Evolutionary conservation across 2,113 vertebrate genomes (phyloP).

Genomic region (Crypturellus undulatus): DNA sequence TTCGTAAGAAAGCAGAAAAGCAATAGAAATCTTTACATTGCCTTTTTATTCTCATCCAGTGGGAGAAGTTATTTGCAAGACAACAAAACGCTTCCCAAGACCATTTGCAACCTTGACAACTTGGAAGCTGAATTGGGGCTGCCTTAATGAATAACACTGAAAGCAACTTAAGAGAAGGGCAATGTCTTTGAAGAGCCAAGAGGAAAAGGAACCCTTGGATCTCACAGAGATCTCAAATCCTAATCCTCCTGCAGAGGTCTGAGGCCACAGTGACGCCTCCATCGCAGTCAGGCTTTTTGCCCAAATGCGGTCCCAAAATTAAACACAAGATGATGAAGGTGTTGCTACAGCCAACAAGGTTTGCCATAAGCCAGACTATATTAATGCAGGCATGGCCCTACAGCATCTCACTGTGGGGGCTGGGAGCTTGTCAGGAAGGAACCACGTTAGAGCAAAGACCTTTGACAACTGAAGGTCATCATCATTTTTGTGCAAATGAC

Average conservation of each 20-base stretch:
- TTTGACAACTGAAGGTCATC: not conserved
- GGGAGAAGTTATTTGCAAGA: not conserved
- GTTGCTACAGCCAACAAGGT: not conserved
- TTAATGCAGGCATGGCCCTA: not conserved
- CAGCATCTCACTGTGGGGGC: not conserved
- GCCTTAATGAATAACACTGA: not conserved
- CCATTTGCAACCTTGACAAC: not conserved
- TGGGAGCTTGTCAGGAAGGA: not conserved
- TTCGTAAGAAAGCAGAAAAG: not conserved
- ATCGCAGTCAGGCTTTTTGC: not conserved
- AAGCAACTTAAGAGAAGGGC: not conserved
- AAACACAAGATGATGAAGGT: not conserved
- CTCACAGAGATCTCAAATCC: not conserved
- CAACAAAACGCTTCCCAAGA: not conserved
- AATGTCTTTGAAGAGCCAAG: not conserved
- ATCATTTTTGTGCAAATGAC: not conserved
- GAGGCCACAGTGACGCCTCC: not conserved
- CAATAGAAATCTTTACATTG: not conserved
- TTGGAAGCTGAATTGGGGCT: not conserved
- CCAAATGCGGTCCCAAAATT: not conserved
- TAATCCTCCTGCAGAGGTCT: not conserved
- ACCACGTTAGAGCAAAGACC: not conserved
- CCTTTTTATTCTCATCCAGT: not conserved
- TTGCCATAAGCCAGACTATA: not conserved
- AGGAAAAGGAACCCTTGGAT: accelerated